Base-by-base conservation (phyloP, 2,113 vertebrate genomes). In the Rhinoptilus africanus region DNA sequence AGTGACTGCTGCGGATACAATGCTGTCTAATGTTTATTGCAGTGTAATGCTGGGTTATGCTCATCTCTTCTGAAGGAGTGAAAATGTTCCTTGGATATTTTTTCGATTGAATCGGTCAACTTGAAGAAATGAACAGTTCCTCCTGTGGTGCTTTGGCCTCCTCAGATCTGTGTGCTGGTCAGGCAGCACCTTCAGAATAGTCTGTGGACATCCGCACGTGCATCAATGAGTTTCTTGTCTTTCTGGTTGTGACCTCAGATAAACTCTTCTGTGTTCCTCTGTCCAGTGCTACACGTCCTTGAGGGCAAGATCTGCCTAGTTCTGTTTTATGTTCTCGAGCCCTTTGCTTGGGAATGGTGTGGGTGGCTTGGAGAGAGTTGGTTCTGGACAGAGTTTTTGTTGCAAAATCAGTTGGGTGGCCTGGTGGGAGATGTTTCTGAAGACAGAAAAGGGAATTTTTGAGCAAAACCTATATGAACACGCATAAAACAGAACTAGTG, bases 241-340 rank as follows among this genome's bases (percentile, higher is more conserved):
- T 35, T 59, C 48, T 62, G 37, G 22, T 35, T 57, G 43, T 18
- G 35, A 27, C 6, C 14, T 68, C 37, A 14, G 68, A 37, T 43
- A 26, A 63, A 9, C 37, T 35, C 16, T 47, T n/a, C 34, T 56
- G 68, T 39, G 13, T 15, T 80, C 24, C 12, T 68, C 35, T 60
- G 35, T 23, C 5, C 30, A 74, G 4, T 4, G 2, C 62, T n/a
- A 1, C 7, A 1, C 14, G 27, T 27, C 59, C 57, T 45, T 0
- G 3, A 48, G 72, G 48, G 43, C 15, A 20, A 23, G 71, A 28
- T 9, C 76, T 82, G 35, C 53, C 30, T 37, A 10, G 39, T 51
- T 54, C 39, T 34, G 32, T 35, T n/a, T 20, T 20, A 4, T 39
- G 13, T 37, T 20, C 35, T 73, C 27, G 3, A 0, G 14, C n/a